Evolutionary conservation across 2,888 invertebrate genomes (phyloP), one percentile per base, ranked within the genome.

Genomic region (Microctonus brassicae): DNA sequence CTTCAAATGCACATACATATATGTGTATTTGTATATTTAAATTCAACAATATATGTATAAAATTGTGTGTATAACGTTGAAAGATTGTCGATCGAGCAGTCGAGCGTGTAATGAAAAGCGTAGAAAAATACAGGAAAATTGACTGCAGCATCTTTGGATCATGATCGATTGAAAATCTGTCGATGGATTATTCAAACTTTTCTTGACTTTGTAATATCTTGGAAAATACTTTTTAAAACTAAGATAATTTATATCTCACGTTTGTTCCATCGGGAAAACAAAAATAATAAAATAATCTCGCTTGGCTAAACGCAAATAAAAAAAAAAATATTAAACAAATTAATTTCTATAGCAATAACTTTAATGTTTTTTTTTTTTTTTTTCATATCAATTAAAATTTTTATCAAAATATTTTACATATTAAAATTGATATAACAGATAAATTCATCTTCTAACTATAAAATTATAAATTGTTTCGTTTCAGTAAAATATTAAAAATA

Each of bases 111-210:
- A 22, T 24, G 29, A 13, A 53, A 53, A 26, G 22, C 22, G 53
- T 55, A 26, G 13, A 22, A 34, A 20, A 52, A 36, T 53, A 53
- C n/a, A 7, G 17, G 9, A 26, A 57, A 66, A 66, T 57, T 36
- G 26, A 55, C 53, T 58, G 34, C 33, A 17, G 33, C 55, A 20
- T 57, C 36, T 36, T 29, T 24, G 33, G n/a, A 24, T n/a, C n/a
- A 66, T 66, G 66, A 66, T 66, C 57, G 66, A 66, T 66, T 66
- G 66, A 17, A 39, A 66, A 66, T 66, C 57, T 66, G 66, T 66
- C 66, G 24, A 17, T 52, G 57, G 66, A 66, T 66, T 39, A 66
- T 57, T 47, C 26, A 57, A n/a, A 55, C 57, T 66, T 66, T 55
- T 57, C 55, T 7, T 24, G 39, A 22, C n/a, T n/a, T n/a, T n/a